A percentile compares a stretch with the other conserved stretches of the same genome.
phyloP scores from a whole-genome alignment of 2,888 invertebrate genomes.

The Zele albiditarsus region DNA sequence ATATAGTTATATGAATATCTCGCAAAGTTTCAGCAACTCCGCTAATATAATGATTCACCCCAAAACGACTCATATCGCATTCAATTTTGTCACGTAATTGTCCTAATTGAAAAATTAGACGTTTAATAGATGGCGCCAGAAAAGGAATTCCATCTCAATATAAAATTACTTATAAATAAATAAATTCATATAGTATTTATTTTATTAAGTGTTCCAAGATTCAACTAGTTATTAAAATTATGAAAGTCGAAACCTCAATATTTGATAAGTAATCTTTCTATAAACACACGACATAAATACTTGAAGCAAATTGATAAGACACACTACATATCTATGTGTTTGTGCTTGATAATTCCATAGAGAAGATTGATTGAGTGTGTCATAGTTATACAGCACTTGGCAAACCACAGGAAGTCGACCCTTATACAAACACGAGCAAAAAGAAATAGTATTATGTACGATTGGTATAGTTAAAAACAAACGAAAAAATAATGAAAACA shows the following conservation, averaged over 20 bases:
- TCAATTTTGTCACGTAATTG: constrained; percentile 26
- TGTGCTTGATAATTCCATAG: neutral
- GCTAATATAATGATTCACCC: constrained; percentile 27
- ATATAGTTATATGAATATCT: neutral
- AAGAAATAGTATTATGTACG: neutral
- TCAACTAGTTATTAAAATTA: no score
- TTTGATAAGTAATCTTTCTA: neutral
- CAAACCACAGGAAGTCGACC: neutral
- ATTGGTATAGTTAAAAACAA: neutral
- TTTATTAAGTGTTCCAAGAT: no score
- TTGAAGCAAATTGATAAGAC: neutral
- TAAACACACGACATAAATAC: neutral
- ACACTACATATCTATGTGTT: neutral
- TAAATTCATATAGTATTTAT: no score
- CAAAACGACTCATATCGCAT: constrained; percentile 25
- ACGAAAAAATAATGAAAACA: neutral
- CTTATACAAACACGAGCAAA: neutral
- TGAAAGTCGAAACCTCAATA: no score
- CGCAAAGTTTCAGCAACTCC: neutral
- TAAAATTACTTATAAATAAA: neutral
- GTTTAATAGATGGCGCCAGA: neutral
- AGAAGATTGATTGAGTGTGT: constrained; percentile 7
- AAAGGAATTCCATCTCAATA: neutral
- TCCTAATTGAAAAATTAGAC: constrained; percentile 27
- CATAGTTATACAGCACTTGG: neutral